Conservation (phyloP, 2,113 vertebrate genomes). For the Mola mola region DNA sequence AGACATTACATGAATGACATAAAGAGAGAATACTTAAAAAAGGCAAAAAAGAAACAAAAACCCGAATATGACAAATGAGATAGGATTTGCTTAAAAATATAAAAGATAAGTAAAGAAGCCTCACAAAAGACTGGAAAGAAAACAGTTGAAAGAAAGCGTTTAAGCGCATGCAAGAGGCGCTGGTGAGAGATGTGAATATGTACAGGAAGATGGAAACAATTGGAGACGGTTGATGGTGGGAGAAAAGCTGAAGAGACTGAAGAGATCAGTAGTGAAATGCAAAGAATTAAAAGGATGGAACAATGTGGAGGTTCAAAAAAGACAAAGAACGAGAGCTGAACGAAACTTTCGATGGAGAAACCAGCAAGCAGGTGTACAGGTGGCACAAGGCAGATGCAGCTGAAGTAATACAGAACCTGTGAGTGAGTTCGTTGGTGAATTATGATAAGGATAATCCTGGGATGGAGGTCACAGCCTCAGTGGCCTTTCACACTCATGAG, state of each 20-base stretch:
- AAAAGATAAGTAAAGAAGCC: conserved; percentile 19
- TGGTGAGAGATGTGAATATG: conserved; percentile 56
- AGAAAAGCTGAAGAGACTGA: conserved; percentile 49
- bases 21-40: no score
- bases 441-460: not conserved
- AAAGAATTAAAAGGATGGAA: conserved; percentile 48
- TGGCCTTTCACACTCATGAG: conserved; percentile 40
- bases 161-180: no score
- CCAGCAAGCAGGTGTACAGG: not conserved
- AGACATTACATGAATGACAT: no score
- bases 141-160: no score
- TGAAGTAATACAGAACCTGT: no score
- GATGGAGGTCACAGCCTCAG: not conserved
- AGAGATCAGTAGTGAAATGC: conserved; percentile 20
- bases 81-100: conserved; percentile 25
- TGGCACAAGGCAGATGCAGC: no score
- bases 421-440: no score
- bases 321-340: conserved; percentile 33
- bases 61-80: conserved; percentile 1
- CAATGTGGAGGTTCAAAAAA: conserved; percentile 57
- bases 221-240: conserved; percentile 51
- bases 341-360: conserved; percentile 35
- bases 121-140: no score
- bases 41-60: not conserved
- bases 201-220: conserved; percentile 66